A percentile compares a stretch with the other conserved stretches of the same genome.
These are phyloP conservation scores for Aix galericulata DNA, from an alignment of 2,113 vertebrate genomes.

Conservation along the genomic window DNA sequence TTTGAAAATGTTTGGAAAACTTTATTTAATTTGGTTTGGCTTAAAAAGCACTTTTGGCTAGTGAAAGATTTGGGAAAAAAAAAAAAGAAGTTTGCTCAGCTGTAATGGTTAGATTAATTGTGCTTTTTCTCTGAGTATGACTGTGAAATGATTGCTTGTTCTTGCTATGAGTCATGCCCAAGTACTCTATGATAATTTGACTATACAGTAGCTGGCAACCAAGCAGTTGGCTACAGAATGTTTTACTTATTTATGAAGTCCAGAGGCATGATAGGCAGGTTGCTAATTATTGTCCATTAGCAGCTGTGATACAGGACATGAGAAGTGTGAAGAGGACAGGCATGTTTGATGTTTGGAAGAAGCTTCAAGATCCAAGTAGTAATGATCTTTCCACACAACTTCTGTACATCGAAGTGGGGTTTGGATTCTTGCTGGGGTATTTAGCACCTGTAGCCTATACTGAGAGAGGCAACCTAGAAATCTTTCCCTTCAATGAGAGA, in stretches of 20 bases:
- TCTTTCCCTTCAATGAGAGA: neutral
- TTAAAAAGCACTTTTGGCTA: neutral
- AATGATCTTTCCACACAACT: neutral
- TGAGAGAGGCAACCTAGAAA: neutral
- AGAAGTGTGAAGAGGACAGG: neutral
- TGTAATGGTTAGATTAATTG: neutral
- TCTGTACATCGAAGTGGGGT: rapidly evolving
- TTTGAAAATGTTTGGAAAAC: neutral
- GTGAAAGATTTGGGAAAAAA: neutral
- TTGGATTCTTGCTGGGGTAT: neutral
- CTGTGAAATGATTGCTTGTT: neutral
- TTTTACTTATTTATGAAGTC: neutral
- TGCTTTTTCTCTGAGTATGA: neutral
- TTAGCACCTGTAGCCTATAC: neutral
- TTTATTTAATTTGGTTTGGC: neutral
- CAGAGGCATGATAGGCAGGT: neutral
- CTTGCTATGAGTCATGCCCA: neutral
- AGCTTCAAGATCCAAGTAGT: neutral
- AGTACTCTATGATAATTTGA: neutral
- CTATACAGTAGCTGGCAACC: neutral
- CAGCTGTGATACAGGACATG: neutral
- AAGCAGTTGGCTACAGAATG: neutral
- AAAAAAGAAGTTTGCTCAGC: neutral
- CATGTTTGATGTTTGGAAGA: neutral
- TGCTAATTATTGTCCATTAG: neutral